These are phyloP conservation scores for Enteromius afrohamiltoni DNA, from an alignment of 2,797 vertebrate genomes.

Conservation along the genomic window DNA sequence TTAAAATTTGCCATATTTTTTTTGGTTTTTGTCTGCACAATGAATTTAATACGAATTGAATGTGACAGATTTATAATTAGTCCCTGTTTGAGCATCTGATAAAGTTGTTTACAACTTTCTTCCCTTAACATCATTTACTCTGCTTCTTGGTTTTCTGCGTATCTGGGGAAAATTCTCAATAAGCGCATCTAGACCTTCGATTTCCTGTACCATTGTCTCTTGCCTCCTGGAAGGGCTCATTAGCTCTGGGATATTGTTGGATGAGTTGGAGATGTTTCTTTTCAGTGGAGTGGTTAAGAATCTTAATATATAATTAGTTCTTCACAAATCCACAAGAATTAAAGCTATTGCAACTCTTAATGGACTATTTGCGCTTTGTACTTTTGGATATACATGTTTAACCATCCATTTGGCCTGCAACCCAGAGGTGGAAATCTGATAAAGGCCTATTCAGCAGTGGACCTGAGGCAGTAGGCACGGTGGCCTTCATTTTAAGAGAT, in stretches of 20 bases:
- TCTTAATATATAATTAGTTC: conserved; percentile 28
- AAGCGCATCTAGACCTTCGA: conserved; percentile 66
- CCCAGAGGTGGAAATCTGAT: background rate
- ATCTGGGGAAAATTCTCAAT: conserved; percentile 68
- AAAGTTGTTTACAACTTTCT: conserved; percentile 58
- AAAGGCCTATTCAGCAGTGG: background rate
- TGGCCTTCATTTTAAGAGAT: background rate
- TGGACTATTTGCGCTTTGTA: background rate
- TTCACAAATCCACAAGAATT: background rate
- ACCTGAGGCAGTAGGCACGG: conserved; percentile 12
- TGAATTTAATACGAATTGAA: conserved; percentile 48
- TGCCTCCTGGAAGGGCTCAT: conserved; percentile 68
- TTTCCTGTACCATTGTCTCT: conserved; percentile 54
- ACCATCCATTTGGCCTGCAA: background rate
- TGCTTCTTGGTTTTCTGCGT: conserved; percentile 60
- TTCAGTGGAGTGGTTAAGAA: conserved; percentile 32
- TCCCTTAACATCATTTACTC: conserved; percentile 63
- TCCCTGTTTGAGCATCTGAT: conserved; percentile 39
- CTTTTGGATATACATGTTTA: background rate
- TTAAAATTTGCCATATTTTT: conserved; percentile 43
- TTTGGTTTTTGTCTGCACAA: background rate
- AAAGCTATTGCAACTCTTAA: background rate
- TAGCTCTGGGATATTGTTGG: conserved; percentile 70
- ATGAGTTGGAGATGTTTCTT: conserved; percentile 59
- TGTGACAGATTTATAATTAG: conserved; percentile 60